Base-by-base conservation (phyloP, 2,888 invertebrate species). In the Parnassius smintheus region DNA sequence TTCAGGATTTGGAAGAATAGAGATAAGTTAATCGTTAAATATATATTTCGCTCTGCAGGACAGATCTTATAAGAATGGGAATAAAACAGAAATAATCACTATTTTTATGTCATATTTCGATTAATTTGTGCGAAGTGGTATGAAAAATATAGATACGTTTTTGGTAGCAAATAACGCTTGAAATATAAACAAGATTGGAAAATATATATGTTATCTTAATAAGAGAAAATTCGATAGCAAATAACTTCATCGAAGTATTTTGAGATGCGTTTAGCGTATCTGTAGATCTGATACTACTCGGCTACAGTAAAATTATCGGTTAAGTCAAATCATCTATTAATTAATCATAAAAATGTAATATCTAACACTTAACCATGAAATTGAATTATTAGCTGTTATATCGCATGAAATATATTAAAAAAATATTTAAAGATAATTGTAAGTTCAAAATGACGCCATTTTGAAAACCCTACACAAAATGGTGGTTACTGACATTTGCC, bases 401-500 rank as follows among this genome's bases (percentile, higher is more conserved):
- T 46, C n/a, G 46, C 46, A n/a, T 52, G 35, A 53, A 50, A 53
- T 25, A 53, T 41, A 25, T 53, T 35, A 42, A 42, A 13, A 22
- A 42, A 35, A 35, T 35, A 4, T 35, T 35, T 42, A 42, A 13
- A 53, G n/a, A 42, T 42, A 42, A 2, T 42, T 22, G 18, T 44
- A 42, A 44, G 42, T 13, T 48, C 8, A 10, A 53, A 10, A n/a
- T 41, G 45, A 11, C 59, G 53, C 59, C 59, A 53, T 59, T 59
- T 53, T 59, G 46, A 48, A 2, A 44, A 13, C 35, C 10, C 44
- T 9, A 44, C 42, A 59, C 35, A 48, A 59, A 48, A 48, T 59
- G 53, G 59, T 13, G 52, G 51, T 50, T 45, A 45, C 13, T 57
- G 57, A 57, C 59, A 13, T 45, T 44, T 59, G 59, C 59, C 44